phyloP scores from a whole-genome alignment of 2,113 vertebrate species.

The Hippocampus guttulatus region DNA sequence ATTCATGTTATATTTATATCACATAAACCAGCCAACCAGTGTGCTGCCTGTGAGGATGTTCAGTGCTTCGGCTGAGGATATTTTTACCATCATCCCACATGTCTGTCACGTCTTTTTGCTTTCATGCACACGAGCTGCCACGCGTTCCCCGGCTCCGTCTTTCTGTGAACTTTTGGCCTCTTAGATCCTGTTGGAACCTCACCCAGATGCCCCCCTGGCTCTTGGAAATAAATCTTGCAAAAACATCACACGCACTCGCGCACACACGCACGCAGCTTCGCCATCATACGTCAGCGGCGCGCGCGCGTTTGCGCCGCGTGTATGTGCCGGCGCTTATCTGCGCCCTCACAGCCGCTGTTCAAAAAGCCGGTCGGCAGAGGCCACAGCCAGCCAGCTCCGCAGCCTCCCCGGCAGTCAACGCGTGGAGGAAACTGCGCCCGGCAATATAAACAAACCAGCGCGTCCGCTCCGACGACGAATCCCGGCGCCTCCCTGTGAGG shows the following conservation, averaged over 20 bases:
- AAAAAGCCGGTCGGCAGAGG: slow-evolving; percentile 60
- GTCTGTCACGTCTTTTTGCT: slow-evolving; percentile 28
- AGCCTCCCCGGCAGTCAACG: slow-evolving; percentile 46
- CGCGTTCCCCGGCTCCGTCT: slow-evolving; percentile 6
- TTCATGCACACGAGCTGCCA: slow-evolving; percentile 25
- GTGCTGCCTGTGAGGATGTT: slow-evolving; percentile 10
- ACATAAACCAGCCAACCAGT: slow-evolving; percentile 35
- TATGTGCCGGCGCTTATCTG: slow-evolving; percentile 57
- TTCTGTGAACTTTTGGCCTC: slow-evolving; percentile 53
- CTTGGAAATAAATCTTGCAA: slow-evolving; percentile 58
- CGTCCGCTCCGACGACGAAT: slow-evolving; percentile 43
- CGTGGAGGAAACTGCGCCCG: slow-evolving; percentile 57
- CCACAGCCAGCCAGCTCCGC: slow-evolving; percentile 44
- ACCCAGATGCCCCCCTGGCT: slow-evolving; percentile 40
- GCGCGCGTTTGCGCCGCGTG: slow-evolving; percentile 2
- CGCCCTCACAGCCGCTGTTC: slow-evolving; percentile 50
- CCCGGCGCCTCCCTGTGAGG: slow-evolving; percentile 45
- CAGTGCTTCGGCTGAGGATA: background rate
- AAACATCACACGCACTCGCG: slow-evolving; percentile 14
- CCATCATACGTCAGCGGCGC: slow-evolving; percentile 44
- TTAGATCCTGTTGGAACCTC: slow-evolving; percentile 44
- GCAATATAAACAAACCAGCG: slow-evolving; percentile 62
- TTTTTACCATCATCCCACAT: slow-evolving; percentile 20
- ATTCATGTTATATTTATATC: slow-evolving; percentile 39
- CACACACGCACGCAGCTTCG: slow-evolving; percentile 36